Percentiles rank a stretch among this genome's conserved stretches.
phyloP scores from a whole-genome alignment of 2,797 vertebrate species.

The Linurgus olivaceus region DNA sequence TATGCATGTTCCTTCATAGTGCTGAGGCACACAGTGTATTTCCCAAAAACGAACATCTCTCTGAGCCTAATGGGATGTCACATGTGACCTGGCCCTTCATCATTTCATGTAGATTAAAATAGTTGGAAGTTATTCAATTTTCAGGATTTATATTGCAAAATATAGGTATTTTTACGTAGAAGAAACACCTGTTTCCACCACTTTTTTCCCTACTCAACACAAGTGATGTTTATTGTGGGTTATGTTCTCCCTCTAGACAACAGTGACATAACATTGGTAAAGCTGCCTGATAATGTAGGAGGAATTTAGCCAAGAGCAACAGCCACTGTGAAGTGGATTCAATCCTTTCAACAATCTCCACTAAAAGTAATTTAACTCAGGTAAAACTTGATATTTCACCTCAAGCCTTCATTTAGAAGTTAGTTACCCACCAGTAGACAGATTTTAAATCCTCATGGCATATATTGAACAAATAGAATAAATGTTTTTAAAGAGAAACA shows the following conservation, averaged over 20 bases:
- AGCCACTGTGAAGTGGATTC: neutral
- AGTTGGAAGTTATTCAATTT: neutral
- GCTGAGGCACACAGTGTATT: neutral
- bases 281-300: neutral
- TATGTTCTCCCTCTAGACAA: neutral
- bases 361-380: neutral
- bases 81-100: neutral
- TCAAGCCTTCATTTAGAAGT: neutral
- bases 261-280: neutral
- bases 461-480: neutral
- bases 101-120: neutral
- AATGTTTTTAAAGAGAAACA: neutral
- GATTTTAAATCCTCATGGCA: neutral
- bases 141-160: neutral
- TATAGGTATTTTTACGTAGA: neutral
- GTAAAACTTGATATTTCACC: neutral
- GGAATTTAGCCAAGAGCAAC: conserved; percentile 6
- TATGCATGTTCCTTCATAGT: neutral
- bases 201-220: neutral
- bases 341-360: neutral
- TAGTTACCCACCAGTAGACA: neutral
- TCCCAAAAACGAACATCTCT: neutral
- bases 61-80: neutral
- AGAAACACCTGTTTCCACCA: neutral
- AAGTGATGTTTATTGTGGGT: neutral